Base-by-base conservation (phyloP, 2,888 invertebrate genomes). In the Andrena trimmerana region DNA sequence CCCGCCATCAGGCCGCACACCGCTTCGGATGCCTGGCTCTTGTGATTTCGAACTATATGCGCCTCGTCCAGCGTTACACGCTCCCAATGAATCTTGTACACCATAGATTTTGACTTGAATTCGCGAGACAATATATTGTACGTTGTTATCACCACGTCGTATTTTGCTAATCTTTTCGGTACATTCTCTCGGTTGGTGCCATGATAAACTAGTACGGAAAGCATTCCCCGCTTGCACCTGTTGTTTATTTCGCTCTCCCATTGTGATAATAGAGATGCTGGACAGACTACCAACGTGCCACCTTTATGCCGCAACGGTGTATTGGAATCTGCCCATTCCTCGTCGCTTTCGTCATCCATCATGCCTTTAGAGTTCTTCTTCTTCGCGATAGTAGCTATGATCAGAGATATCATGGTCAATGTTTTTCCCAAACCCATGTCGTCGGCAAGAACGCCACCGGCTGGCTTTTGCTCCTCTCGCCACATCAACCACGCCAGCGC, bases 51-150 rank as follows among this genome's bases (percentile, higher is more conserved):
- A 8, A 99, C 97, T 57, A 96, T 96, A 94, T 99, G 99, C 0
- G 98, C 99, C 95, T 99, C 99, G 94, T 99, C 99, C 29, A 99
- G 95, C 81, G 99, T 97, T 2, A 98, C 95, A 68, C 99, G 95
- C 0, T 96, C 95, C 99, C 99, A 99, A 10, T 95, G 95, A 3
- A 99, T 95, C 95, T 94, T 94, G 89, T 86, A 92, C 10, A 91
- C 42, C 6, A 83, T 75, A 2, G 91, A 87, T 2, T 80, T 81
- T 0, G 27, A 91, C 48, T 94, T 96, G 2, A 93, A 93, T 91
- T 97, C 97, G 36, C 96, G 94, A 79, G 95, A 95, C 81, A 96
- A 95, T 72, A 98, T 96, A 63, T 97, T 96, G 91, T 99, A 99
- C 0, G 99, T 99, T 16, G 99, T 99, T 59, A 99, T 94, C 0